Conservation (phyloP, 1,140 invertebrate species). For the Phocides pigmalion region DNA sequence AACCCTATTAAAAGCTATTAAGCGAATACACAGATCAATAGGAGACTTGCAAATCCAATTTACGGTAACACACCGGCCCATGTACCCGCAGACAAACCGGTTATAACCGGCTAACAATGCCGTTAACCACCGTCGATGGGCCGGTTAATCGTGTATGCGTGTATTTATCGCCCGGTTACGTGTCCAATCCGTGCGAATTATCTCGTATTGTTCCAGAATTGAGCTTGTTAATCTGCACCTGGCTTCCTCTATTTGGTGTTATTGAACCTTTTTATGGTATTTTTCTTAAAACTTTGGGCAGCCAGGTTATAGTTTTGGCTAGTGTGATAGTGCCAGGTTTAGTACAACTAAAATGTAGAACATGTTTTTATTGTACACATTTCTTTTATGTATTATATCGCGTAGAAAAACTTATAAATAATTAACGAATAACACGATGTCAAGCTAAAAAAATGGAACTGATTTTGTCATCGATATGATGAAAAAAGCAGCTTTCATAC, state of each 20-base stretch:
- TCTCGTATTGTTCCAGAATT: constrained; percentile 3
- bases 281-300: too few relatives aligned
- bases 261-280: not conserved
- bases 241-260: not conserved
- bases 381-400: too few relatives aligned
- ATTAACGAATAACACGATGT: too few relatives aligned
- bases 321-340: too few relatives aligned
- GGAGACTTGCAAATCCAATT: constrained; percentile 29
- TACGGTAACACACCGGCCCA: constrained; percentile 27
- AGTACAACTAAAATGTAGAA: too few relatives aligned
- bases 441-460: too few relatives aligned
- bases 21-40: constrained; percentile 28
- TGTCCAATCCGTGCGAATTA: constrained; percentile 31
- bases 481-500: too few relatives aligned
- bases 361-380: too few relatives aligned
- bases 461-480: too few relatives aligned
- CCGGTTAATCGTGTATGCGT: constrained; percentile 30
- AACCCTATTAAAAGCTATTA: constrained; percentile 15
- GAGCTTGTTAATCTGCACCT: constrained; percentile 17
- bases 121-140: constrained; percentile 18
- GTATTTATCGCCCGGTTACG: constrained; percentile 37
- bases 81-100: constrained; percentile 11
- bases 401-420: too few relatives aligned
- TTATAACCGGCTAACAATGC: constrained; percentile 13
- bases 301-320: too few relatives aligned